A percentile compares a stretch with the other conserved stretches of the same genome.
phyloP scores from a whole-genome alignment of 1,140 invertebrate species.

The Drosophila ohnishii region DNA sequence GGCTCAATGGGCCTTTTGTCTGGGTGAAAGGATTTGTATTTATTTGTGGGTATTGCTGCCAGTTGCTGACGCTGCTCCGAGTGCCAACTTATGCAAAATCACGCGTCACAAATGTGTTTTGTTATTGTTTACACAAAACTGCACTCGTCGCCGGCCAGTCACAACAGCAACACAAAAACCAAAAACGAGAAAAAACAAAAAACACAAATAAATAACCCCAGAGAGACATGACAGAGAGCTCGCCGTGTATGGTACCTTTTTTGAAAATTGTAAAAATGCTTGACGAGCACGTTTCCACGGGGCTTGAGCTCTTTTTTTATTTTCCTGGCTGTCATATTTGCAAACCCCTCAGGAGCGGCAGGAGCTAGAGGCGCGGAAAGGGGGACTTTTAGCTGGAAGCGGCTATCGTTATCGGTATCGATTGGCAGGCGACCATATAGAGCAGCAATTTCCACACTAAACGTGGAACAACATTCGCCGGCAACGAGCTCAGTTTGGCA shows the following conservation, averaged over 20 bases:
- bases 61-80: conserved; percentile 33
- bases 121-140: conserved; percentile 80
- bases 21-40: conserved; percentile 54
- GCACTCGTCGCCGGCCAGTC: conserved; percentile 42
- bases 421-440: conserved; percentile 48
- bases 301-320: conserved; percentile 32
- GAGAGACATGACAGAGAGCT: conserved; percentile 33
- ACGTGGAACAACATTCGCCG: conserved; percentile 20
- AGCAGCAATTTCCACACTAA: conserved; percentile 61
- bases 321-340: conserved; percentile 31
- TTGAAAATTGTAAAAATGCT: conserved; percentile 77
- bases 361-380: background rate
- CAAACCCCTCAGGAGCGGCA: conserved; percentile 18
- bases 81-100: conserved; percentile 81
- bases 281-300: conserved; percentile 69
- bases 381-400: conserved; percentile 25
- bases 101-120: conserved; percentile 81
- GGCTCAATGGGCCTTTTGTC: conserved; percentile 18
- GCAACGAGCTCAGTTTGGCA: conserved; percentile 33
- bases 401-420: conserved; percentile 52
- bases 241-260: conserved; percentile 52
- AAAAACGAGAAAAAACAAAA: conserved; percentile 31
- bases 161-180: conserved; percentile 17
- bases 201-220: conserved; percentile 68
- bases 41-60: conserved; percentile 21